Percentiles rank a stretch among this genome's conserved stretches.
Conservation (phyloP, 2,797 vertebrate species). For the Propithecus perrieri region DNA sequence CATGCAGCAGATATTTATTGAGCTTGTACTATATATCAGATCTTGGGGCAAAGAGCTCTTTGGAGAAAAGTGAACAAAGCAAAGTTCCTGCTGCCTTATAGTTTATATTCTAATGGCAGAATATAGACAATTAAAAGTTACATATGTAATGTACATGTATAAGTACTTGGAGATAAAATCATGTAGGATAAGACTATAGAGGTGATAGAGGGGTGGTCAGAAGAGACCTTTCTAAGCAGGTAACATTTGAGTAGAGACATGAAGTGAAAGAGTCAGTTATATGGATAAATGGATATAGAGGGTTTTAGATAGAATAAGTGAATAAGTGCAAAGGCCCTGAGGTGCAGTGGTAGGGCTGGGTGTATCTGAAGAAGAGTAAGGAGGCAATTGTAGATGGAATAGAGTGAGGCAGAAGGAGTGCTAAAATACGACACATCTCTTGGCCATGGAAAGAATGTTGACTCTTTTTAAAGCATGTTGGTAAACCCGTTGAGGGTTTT, state of each 20-base stretch:
- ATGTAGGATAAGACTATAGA: neutral
- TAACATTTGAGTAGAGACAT: neutral
- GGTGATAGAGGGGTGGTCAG: neutral
- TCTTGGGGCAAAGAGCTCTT: neutral
- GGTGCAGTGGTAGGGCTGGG: neutral
- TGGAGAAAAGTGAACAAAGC: neutral
- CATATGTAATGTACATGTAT: neutral
- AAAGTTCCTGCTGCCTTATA: neutral
- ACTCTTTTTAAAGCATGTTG: neutral
- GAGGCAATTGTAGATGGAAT: neutral
- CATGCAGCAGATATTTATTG: neutral
- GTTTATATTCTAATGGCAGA: neutral
- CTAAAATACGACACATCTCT: neutral
- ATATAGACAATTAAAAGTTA: neutral
- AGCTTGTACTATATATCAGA: neutral
- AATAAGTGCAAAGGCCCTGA: neutral
- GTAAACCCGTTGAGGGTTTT: neutral
- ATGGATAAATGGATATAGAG: neutral
- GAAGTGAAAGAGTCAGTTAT: neutral
- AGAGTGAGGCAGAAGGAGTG: neutral
- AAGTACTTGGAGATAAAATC: neutral
- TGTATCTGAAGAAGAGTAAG: neutral
- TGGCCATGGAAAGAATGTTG: neutral
- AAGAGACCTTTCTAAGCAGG: neutral
- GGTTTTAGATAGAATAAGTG: neutral